These are phyloP conservation scores for Hirundo rustica DNA, from an alignment of 2,797 vertebrate genomes.

Conservation along the genomic window DNA sequence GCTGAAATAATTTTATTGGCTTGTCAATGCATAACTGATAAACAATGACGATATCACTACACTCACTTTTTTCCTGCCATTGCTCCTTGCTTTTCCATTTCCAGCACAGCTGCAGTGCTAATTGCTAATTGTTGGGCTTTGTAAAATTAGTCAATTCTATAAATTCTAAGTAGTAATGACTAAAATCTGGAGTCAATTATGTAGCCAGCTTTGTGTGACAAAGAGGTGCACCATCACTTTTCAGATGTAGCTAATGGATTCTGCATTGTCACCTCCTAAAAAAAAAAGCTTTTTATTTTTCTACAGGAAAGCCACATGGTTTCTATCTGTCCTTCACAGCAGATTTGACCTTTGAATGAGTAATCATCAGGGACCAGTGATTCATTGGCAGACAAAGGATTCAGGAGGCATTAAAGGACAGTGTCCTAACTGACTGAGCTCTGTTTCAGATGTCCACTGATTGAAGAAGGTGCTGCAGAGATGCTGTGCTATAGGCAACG, in stretches of 20 bases:
- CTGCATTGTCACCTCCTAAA: neutral
- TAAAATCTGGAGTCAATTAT: conserved; percentile 25
- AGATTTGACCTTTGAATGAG: conserved; percentile 63
- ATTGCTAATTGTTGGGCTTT: neutral
- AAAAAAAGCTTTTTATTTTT: conserved; percentile 33
- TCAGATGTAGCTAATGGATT: neutral
- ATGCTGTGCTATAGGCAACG: neutral
- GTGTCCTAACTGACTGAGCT: neutral
- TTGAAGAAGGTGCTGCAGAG: conserved; percentile 33
- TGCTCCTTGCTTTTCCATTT: neutral
- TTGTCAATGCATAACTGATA: neutral
- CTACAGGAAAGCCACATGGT: conserved; percentile 21
- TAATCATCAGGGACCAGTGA: conserved; percentile 41
- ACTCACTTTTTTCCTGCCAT: neutral
- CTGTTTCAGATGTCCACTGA: neutral
- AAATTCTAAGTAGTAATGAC: neutral
- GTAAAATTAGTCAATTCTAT: neutral
- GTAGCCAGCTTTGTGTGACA: neutral
- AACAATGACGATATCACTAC: neutral
- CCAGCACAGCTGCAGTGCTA: neutral
- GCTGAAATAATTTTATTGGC: neutral
- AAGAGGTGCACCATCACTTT: neutral
- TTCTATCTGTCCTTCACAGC: conserved; percentile 42
- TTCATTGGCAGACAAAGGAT: conserved; percentile 31
- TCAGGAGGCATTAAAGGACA: neutral